phyloP scores from a whole-genome alignment of 2,888 invertebrate genomes.

The Teleogryllus oceanicus region DNA sequence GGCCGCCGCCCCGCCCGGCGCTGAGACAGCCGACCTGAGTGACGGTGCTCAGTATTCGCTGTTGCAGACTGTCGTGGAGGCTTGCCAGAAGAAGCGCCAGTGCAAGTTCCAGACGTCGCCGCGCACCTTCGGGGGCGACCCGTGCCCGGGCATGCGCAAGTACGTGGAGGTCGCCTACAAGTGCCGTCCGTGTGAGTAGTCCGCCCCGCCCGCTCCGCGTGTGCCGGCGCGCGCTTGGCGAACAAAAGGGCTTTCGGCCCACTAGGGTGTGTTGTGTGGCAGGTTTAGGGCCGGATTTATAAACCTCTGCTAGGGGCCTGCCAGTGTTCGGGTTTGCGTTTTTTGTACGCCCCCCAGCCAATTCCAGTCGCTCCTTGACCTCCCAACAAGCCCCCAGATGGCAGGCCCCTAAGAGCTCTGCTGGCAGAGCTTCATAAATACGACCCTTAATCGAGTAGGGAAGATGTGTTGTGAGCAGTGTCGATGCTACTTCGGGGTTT shows the following conservation, averaged over 20 bases:
- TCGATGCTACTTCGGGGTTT: too few relatives aligned
- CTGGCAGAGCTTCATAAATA: too few relatives aligned
- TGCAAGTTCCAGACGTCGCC: constrained; percentile 88
- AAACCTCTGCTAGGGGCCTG: too few relatives aligned
- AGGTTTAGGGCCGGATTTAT: background rate
- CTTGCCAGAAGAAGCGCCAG: constrained; percentile 88
- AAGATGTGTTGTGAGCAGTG: too few relatives aligned
- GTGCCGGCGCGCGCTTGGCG: background rate
- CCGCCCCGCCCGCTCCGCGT: background rate
- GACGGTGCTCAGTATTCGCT: constrained; percentile 69
- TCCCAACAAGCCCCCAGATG: too few relatives aligned
- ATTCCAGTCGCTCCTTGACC: too few relatives aligned
- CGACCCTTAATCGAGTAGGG: too few relatives aligned
- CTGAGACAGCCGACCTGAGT: constrained; percentile 50
- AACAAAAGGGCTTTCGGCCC: background rate
- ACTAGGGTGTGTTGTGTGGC: background rate
- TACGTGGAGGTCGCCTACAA: constrained; percentile 95
- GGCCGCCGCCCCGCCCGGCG: background rate
- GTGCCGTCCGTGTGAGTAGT: constrained; percentile 90
- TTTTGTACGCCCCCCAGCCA: too few relatives aligned
- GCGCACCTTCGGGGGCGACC: constrained; percentile 85
- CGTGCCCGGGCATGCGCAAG: constrained; percentile 86
- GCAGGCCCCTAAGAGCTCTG: too few relatives aligned
- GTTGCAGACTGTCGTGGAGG: constrained; percentile 90
- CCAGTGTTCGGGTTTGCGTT: too few relatives aligned